Evolutionary conservation across 2,797 vertebrate species (phyloP).

Genomic region (Trichosurus vulpecula): DNA sequence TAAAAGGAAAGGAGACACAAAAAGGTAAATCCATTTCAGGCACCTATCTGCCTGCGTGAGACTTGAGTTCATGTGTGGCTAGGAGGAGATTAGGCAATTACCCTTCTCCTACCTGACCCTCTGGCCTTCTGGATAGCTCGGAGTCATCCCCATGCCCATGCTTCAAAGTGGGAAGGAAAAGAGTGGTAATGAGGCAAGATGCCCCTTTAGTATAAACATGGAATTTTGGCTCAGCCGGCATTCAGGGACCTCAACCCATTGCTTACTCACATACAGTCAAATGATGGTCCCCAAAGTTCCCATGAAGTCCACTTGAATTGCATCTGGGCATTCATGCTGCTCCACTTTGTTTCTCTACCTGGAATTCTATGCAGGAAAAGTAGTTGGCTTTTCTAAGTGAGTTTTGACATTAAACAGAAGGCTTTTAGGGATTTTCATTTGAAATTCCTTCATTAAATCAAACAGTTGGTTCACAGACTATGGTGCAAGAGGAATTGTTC

Average conservation of each 20-base stretch:
- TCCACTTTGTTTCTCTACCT: neutral
- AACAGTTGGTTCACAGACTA: conserved; percentile 21
- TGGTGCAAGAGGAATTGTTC: conserved; percentile 56
- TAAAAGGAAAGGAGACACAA: neutral
- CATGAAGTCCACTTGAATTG: neutral
- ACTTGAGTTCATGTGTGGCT: neutral
- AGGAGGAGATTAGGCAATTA: neutral
- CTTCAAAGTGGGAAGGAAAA: neutral
- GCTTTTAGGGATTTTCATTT: conserved; percentile 54
- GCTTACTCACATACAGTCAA: neutral
- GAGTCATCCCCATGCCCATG: neutral
- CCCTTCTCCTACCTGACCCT: neutral
- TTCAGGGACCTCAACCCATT: neutral
- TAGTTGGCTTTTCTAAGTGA: conserved; percentile 37
- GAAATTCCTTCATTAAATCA: conserved; percentile 50
- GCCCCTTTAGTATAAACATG: neutral
- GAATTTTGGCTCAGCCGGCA: neutral
- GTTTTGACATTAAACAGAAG: conserved; percentile 60
- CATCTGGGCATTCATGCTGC: neutral
- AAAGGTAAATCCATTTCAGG: neutral
- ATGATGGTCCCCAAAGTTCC: neutral
- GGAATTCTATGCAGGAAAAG: neutral
- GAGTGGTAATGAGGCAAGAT: neutral
- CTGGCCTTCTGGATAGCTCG: neutral
- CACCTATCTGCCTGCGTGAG: neutral